These are phyloP conservation scores for Lasioglossum calceatum DNA, from an alignment of 2,888 invertebrate genomes.

Conservation along the genomic window DNA sequence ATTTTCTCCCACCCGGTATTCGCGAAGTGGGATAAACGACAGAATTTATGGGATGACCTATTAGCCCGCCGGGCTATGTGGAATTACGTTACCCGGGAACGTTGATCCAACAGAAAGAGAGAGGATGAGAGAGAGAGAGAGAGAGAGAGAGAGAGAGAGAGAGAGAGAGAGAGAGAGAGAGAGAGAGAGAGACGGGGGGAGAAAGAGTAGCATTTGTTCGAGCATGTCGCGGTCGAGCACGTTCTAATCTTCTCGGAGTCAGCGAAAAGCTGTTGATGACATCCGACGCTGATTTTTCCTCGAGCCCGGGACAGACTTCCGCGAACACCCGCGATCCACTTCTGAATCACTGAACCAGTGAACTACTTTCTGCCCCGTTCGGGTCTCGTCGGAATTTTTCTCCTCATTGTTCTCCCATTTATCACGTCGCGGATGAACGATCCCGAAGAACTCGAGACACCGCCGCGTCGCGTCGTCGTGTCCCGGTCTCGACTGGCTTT, in stretches of 20 bases:
- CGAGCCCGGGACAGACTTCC: conserved; percentile 2
- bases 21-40: not conserved
- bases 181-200: too few relatives aligned
- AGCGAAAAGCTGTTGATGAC: conserved; percentile 13
- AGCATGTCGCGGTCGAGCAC: conserved; percentile 7
- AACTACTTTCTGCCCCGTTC: conserved; percentile 15
- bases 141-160: not conserved
- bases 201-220: conserved; percentile 31
- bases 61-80: not conserved
- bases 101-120: not conserved
- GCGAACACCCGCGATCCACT: conserved; percentile 14
- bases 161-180: not conserved
- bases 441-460: not conserved
- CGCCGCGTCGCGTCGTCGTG: not conserved
- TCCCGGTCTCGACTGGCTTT: not conserved
- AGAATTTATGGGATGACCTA: not conserved
- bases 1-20: too few relatives aligned
- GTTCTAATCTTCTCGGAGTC: conserved; percentile 37
- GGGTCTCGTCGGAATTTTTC: conserved; percentile 11
- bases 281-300: conserved; percentile 34
- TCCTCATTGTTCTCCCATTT: conserved; percentile 10
- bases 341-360: conserved; percentile 7
- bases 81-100: not conserved
- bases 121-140: not conserved
- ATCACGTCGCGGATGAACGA: not conserved